phyloP scores from a whole-genome alignment of 53 echinoderm and acorn worm genomes.

The Zoroaster sp. region DNA sequence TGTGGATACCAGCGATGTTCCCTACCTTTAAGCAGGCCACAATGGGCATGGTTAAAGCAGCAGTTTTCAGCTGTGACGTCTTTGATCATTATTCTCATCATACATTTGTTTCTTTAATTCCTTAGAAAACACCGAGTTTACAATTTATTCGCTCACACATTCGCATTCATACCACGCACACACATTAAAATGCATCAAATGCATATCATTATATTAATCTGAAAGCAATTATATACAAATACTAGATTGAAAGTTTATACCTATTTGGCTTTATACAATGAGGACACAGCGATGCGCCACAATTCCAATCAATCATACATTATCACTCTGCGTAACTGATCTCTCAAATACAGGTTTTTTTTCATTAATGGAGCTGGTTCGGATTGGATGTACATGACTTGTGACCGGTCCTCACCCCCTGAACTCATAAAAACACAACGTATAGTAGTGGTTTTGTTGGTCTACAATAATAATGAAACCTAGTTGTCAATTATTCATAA shows the following conservation, averaged over 20 bases:
- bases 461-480: not conserved
- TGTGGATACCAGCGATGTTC: no score
- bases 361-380: not conserved
- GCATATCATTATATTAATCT: conserved; percentile 39
- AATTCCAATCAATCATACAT: not conserved
- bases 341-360: not conserved
- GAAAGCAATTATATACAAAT: conserved; percentile 7
- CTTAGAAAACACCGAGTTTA: not conserved
- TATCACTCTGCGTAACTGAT: conserved; percentile 14
- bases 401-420: not conserved
- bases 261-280: not conserved
- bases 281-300: not conserved
- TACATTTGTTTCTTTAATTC: not conserved
- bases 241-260: conserved; percentile 29
- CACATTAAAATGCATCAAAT: not conserved
- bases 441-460: no score
- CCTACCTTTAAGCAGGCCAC: not conserved
- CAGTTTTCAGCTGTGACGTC: not conserved
- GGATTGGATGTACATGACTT: no score
- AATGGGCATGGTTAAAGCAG: not conserved
- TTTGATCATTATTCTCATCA: not conserved
- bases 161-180: not conserved
- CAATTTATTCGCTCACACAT: not conserved
- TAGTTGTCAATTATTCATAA: not conserved
- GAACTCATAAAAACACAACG: not conserved